Evolutionary conservation across 2,797 vertebrate genomes (phyloP), one percentile per base, ranked within the genome.

Genomic region (Oophaga sylvatica): DNA sequence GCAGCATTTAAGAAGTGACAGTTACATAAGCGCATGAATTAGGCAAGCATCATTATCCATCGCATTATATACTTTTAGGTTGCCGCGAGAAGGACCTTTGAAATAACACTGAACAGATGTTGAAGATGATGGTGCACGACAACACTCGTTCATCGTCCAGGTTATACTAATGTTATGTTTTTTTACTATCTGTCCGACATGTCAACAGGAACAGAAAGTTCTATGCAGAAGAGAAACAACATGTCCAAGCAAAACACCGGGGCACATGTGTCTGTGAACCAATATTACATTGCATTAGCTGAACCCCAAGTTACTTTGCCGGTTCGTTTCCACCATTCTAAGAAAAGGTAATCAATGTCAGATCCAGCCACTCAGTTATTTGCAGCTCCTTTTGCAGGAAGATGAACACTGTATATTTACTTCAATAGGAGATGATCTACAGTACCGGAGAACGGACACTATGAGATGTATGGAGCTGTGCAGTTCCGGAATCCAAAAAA

Each of bases 151-250:
- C 26, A 29, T 20, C 31, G 16, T 35, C 31, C 68, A 71, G 6
- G 15, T 29, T 68, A 22, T 68, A 31, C 15, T 8, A 15, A 16
- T 4, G 5, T 31, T 41, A 3, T 41, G 35, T 3, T 41, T 41
- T 3, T 41, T 41, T 41, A 41, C 35, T 41, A 41, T 41, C 68
- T 7, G 3, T 35, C 6, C 19, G 17, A 41, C 6, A 12, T 68
- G 31, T 31, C 31, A 31, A 73, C 3, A 22, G 70, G 71, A 48
- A 75, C 71, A 75, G 71, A 75, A 48, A 75, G 71, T 75, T 75
- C 71, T n/a, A 53, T 48, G 20, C 41, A 75, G 41, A 22, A 45
- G 41, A 75, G 3, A 75, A 48, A 75, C 41, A 48, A 53, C 22
- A 75, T 75, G 20, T 48, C 53, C 10, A n/a, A 2, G 12, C 3